Evolutionary conservation across 1,140 invertebrate species (phyloP).

Genomic region (Drosophila pseudoobscura): DNA sequence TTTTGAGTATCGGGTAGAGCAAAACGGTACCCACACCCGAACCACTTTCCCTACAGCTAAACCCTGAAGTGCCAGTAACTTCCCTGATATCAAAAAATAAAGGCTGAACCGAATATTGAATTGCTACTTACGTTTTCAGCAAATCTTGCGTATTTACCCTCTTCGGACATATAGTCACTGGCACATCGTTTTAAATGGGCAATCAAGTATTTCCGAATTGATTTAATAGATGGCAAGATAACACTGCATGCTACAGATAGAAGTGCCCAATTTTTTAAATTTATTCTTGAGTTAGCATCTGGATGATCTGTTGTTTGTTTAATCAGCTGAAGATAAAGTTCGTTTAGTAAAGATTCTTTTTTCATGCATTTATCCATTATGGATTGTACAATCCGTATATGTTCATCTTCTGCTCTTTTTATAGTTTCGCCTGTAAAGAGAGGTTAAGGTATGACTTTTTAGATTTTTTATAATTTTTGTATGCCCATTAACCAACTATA

Average conservation of each 20-base stretch:
- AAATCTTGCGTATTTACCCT: slow-evolving; percentile 97
- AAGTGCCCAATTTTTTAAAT: slow-evolving; percentile 95
- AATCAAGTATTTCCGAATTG: slow-evolving; percentile 94
- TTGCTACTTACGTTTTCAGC: slow-evolving; percentile 90
- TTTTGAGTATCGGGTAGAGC: too few species aligned
- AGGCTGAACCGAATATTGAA: not conserved
- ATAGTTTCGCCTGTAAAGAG: slow-evolving; percentile 63
- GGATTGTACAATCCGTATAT: slow-evolving; percentile 93
- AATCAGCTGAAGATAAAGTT: slow-evolving; percentile 96
- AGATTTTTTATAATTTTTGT: too few species aligned
- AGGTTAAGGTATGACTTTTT: not conserved
- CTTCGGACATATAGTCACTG: slow-evolving; percentile 94
- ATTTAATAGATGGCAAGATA: slow-evolving; percentile 92
- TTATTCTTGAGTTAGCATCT: slow-evolving; percentile 94
- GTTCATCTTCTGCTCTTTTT: slow-evolving; percentile 90
- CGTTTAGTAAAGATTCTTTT: slow-evolving; percentile 93
- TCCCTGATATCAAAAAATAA: too few species aligned
- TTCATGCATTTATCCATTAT: slow-evolving; percentile 95
- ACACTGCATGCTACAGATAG: slow-evolving; percentile 94
- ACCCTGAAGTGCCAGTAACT: too few species aligned
- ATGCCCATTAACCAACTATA: too few species aligned
- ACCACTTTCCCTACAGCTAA: too few species aligned
- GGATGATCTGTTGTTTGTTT: slow-evolving; percentile 96
- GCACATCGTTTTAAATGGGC: slow-evolving; percentile 94
- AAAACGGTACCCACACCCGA: too few species aligned